These are phyloP conservation scores for Prenolepis imparis DNA, from an alignment of 2,888 invertebrate species.

Conservation along the genomic window DNA sequence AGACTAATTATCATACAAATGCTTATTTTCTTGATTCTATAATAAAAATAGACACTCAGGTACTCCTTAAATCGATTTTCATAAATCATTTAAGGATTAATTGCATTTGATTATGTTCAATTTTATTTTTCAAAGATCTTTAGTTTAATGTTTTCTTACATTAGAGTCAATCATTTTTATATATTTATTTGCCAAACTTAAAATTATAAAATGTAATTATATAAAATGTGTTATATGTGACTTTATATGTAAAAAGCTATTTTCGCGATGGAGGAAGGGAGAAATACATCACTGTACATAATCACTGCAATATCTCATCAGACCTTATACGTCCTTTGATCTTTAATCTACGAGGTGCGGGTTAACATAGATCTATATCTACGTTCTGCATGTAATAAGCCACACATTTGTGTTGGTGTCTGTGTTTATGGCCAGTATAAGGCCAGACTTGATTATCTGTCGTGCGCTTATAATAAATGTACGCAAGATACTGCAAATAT, in stretches of 20 bases:
- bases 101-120: neutral
- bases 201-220: neutral
- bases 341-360: constrained; percentile 11
- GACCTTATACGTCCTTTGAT: constrained; percentile 33
- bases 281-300: neutral
- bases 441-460: constrained; percentile 28
- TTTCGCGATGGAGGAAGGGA: neutral
- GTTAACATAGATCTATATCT: constrained; percentile 28
- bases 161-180: neutral
- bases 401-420: constrained; percentile 19
- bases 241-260: neutral
- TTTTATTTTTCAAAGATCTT: neutral
- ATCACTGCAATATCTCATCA: neutral
- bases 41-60: neutral
- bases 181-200: neutral
- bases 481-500: neutral
- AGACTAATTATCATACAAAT: neutral
- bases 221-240: neutral
- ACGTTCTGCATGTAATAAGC: constrained; percentile 26
- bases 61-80: neutral
- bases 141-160: neutral
- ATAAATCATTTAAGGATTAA: neutral
- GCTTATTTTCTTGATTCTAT: neutral
- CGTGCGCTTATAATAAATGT: constrained; percentile 26
- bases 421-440: constrained; percentile 18